phyloP scores from a whole-genome alignment of 1,140 invertebrate species.

The Polyergus mexicanus region DNA sequence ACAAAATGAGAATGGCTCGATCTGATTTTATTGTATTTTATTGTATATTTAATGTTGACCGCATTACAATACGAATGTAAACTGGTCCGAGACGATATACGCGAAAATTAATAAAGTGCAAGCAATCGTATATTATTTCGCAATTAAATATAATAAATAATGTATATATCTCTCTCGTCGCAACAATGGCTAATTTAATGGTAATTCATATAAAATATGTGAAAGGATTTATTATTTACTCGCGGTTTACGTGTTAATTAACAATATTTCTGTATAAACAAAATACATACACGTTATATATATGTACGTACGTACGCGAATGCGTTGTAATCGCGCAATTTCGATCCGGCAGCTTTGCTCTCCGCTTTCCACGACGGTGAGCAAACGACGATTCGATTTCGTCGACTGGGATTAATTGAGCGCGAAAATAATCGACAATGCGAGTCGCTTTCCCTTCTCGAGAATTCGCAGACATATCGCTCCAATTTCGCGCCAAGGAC shows the following conservation, averaged over 20 bases:
- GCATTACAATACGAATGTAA: constrained; percentile 5
- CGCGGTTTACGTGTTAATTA: not conserved
- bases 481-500: constrained; percentile 15
- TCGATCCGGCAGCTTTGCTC: not conserved
- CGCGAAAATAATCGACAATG: not conserved
- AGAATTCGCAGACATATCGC: constrained; percentile 10
- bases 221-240: constrained; percentile 33
- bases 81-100: not conserved
- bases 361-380: not conserved
- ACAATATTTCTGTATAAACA: not conserved
- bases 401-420: constrained; percentile 1
- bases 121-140: not conserved
- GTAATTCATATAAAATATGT: constrained; percentile 4
- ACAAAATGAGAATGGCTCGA: not conserved
- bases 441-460: not conserved
- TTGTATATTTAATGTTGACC: constrained; percentile 28
- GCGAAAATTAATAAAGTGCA: constrained; percentile 42
- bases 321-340: not conserved
- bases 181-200: not conserved
- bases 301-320: not conserved
- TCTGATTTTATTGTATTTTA: constrained; percentile 5
- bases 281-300: not conserved
- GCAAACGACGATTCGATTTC: constrained; percentile 13
- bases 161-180: not conserved
- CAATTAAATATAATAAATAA: constrained; percentile 48